Conservation (phyloP, 2,113 vertebrate species). For the Lophotis ruficrista region DNA sequence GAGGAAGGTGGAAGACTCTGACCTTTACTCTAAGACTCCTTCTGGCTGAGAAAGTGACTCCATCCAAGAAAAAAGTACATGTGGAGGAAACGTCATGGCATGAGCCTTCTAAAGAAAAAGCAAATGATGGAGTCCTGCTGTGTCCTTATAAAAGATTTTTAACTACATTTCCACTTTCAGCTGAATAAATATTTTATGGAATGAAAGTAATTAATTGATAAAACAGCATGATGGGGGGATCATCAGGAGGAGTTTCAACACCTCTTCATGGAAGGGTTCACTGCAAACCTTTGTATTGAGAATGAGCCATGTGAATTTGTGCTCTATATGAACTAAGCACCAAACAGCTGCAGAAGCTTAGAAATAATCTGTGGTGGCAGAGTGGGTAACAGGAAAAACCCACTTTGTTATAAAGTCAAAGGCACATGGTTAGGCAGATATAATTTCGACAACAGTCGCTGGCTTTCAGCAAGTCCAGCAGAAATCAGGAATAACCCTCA, state of each 20-base stretch:
- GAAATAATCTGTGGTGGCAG: not conserved
- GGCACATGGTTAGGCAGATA: not conserved
- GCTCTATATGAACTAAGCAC: not conserved
- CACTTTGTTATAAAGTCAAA: not conserved
- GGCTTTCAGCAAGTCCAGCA: not conserved
- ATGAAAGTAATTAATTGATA: not conserved
- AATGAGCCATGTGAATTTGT: not conserved
- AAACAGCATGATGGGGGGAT: not conserved
- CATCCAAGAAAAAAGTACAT: not conserved
- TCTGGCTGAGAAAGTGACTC: not conserved
- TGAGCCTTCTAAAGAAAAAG: not conserved
- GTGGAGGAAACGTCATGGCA: not conserved
- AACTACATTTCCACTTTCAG: not conserved
- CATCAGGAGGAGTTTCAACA: not conserved
- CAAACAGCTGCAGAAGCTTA: not conserved
- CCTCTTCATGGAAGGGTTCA: not conserved
- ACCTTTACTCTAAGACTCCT: not conserved
- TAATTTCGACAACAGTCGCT: not conserved
- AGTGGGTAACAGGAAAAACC: not conserved
- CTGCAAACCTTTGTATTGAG: not conserved
- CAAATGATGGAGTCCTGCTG: not conserved
- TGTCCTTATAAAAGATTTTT: not conserved
- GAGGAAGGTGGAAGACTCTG: not conserved
- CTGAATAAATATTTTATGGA: not conserved
- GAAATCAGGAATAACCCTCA: not conserved